Percentiles rank a stretch among this genome's conserved stretches.
Conservation (phyloP, 2,888 invertebrate genomes). For the Agonopterix subpropinquella region DNA sequence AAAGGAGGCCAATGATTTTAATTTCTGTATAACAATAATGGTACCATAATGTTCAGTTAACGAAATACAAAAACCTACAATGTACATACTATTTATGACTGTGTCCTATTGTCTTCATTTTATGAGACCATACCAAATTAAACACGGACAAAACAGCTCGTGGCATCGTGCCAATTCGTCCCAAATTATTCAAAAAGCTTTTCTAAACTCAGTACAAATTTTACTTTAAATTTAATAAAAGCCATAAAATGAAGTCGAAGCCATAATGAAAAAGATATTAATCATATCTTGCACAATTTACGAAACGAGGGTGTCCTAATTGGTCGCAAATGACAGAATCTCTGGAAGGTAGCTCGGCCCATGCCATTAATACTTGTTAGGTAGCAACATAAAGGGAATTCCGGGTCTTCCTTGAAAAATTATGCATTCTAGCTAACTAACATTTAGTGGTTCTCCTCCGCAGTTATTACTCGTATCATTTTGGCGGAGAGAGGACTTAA, state of each 20-base stretch:
- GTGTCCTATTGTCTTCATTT: not conserved
- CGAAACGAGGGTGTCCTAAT: conserved; percentile 47
- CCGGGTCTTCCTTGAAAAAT: conserved; percentile 48
- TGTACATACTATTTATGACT: no score
- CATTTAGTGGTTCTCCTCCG: conserved; percentile 20
- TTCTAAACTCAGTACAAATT: conserved; percentile 1
- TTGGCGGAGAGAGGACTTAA: conserved; percentile 2
- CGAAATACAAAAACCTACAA: no score
- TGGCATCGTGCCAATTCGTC: conserved; percentile 5
- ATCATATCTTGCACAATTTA: conserved; percentile 48
- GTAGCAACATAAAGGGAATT: conserved; percentile 53
- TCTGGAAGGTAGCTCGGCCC: conserved; percentile 31
- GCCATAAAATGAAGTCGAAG: conserved; percentile 4
- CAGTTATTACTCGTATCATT: conserved; percentile 5
- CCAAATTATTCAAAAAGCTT: conserved; percentile 4
- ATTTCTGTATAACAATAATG: no score
- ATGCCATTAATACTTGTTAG: conserved; percentile 59
- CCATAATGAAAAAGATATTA: conserved; percentile 37
- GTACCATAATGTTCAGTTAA: no score
- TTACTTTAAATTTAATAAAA: conserved; percentile 7
- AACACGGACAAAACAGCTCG: conserved; percentile 4
- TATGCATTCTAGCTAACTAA: conserved; percentile 47
- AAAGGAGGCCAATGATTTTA: no score
- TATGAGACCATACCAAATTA: conserved; percentile 3
- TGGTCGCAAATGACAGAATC: conserved; percentile 56